phyloP scores from a whole-genome alignment of 1,140 invertebrate species.

The Caenorhabditis inopinata region DNA sequence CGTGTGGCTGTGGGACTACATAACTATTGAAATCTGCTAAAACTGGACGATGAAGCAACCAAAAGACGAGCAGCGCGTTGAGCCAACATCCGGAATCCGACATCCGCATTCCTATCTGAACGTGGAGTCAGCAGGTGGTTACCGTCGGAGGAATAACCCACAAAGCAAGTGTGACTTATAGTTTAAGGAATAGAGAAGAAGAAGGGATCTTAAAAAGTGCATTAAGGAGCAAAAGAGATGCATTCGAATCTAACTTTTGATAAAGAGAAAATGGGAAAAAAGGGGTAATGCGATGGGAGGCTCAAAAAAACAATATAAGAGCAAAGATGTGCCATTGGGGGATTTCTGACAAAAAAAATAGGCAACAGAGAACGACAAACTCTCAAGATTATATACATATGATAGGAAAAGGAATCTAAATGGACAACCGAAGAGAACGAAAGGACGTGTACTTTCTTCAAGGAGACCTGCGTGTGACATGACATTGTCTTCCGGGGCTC shows the following conservation, averaged over 20 bases:
- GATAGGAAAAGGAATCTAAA: background rate
- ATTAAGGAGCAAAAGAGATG: conserved; percentile 4
- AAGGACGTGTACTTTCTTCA: background rate
- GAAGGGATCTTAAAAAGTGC: background rate
- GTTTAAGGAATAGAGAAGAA: background rate
- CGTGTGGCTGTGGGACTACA: background rate
- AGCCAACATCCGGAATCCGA: background rate
- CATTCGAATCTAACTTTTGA: background rate
- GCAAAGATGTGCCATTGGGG: conserved; percentile 8
- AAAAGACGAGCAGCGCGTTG: background rate
- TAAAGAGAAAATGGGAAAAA: background rate
- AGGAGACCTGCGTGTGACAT: conserved; percentile 1
- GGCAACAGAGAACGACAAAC: background rate
- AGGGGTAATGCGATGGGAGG: background rate
- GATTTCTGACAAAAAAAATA: background rate
- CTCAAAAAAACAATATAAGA: background rate
- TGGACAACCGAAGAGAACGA: background rate
- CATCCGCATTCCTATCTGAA: conserved; percentile 6
- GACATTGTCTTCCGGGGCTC: conserved; percentile 25
- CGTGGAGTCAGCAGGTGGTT: background rate
- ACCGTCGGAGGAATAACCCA: background rate
- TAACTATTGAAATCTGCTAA: conserved; percentile 4
- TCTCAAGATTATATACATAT: conserved; percentile 23
- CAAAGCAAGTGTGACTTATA: conserved; percentile 15
- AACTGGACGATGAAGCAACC: background rate